phyloP scores from a whole-genome alignment of 2,888 invertebrate species.

The Elegia similella region DNA sequence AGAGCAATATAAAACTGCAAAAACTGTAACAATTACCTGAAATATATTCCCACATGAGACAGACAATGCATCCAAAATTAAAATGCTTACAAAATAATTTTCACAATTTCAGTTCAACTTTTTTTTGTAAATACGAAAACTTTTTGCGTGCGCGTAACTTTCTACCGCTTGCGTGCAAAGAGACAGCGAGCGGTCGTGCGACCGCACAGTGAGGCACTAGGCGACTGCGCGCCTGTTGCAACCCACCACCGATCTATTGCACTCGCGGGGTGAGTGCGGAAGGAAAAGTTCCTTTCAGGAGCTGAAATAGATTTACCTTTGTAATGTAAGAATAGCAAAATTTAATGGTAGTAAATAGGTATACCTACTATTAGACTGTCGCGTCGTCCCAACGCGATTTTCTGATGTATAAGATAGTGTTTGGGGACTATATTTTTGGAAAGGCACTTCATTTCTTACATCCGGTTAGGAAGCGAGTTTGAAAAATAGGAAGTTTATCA shows the following conservation, averaged over 20 bases:
- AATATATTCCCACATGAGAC: constrained; percentile 8
- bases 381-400: too few relatives aligned
- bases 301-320: constrained; percentile 8
- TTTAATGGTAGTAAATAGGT: too few relatives aligned
- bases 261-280: constrained; percentile 12
- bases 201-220: constrained; percentile 49
- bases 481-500: too few relatives aligned
- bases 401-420: too few relatives aligned
- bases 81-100: background rate
- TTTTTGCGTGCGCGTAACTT: constrained; percentile 36
- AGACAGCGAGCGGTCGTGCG: constrained; percentile 34
- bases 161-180: constrained; percentile 42
- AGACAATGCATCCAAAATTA: constrained; percentile 4
- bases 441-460: too few relatives aligned
- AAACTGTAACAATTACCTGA: background rate
- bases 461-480: too few relatives aligned
- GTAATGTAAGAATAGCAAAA: too few relatives aligned
- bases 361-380: too few relatives aligned
- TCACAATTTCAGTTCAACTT: constrained; percentile 1
- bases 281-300: constrained; percentile 20
- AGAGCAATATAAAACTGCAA: background rate
- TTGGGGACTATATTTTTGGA: too few relatives aligned
- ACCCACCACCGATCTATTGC: constrained; percentile 13
- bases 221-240: background rate
- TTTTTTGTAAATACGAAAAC: constrained; percentile 21